Evolutionary conservation across 2,888 invertebrate genomes (phyloP), one percentile per base, ranked within the genome.

Genomic region (Acholoe squamosa): DNA sequence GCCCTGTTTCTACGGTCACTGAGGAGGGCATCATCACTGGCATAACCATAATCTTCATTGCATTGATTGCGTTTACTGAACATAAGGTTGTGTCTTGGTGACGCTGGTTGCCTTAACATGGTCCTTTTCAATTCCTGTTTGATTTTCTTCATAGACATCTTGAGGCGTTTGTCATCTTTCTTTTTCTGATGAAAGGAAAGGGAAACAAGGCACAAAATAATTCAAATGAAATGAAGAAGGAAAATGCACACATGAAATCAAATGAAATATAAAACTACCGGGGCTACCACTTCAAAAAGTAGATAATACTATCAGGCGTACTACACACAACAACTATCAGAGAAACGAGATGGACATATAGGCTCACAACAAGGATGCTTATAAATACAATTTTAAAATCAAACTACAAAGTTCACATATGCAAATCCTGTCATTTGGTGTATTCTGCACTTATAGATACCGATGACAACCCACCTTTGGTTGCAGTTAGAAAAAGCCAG

Each of bases 21-120:
- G 3, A 86, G 28, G 14, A 86, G 1, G 25, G 52, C 22, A 22
- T 86, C 86, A 28, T 86, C 86, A 86, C 86, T 86, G 25, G 56
- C 86, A 86, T 86, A 86, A 22, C 86, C 86, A 54, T 1, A 51
- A 25, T 86, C 86, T n/a, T 56, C 86, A 54, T n/a, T 52, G 0
- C 12, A 7, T 25, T n/a, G 86, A 25, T 25, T 86, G 7, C 86
- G 52, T 54, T 54, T 86, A 1, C 54, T 54, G 22, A 86, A 52
- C 0, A 54, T 0, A 3, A 86, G 7, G 19, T 19, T 31, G 25
- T 86, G 54, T 52, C 28, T 52, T 25, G 86, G 86, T 54, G 86
- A 51, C 5, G 52, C 33, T 19, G 51, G 25, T 19, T 54, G 80
- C 19, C 33, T 80, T 43, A n/a, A 43, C 80, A 80, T 80, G 19